Evolutionary conservation across 2,888 invertebrate species (phyloP).

Genomic region (Peribatodes rhomboidaria): DNA sequence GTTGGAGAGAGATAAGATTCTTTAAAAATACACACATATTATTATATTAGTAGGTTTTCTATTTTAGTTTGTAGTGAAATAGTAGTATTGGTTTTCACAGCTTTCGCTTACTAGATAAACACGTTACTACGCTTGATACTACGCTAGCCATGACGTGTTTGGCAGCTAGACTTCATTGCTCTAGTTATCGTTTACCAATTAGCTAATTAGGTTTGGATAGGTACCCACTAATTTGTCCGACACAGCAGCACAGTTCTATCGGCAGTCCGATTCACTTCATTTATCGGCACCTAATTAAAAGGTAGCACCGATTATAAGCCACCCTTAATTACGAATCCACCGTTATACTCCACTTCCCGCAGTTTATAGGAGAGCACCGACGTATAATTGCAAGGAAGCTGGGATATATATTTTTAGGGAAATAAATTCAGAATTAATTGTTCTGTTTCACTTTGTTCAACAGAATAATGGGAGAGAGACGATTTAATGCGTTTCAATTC

Average conservation of each 20-base stretch:
- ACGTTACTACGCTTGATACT: no score
- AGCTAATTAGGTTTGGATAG: no score
- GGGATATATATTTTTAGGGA: conserved; percentile 37
- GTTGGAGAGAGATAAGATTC: no score
- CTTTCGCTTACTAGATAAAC: no score
- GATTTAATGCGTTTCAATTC: conserved; percentile 35
- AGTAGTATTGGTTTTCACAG: no score
- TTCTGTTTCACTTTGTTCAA: conserved; percentile 39
- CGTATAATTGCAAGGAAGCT: conserved; percentile 36
- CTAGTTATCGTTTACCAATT: no score
- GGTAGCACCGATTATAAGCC: conserved; percentile 30
- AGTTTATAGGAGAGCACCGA: conserved; percentile 30
- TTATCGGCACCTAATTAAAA: conserved; percentile 32
- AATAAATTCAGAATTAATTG: conserved; percentile 39
- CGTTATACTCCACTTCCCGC: conserved; percentile 32
- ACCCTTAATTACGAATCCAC: conserved; percentile 30
- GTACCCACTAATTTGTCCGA: conserved; percentile 16
- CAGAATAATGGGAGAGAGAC: conserved; percentile 35
- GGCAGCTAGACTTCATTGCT: no score
- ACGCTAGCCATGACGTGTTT: no score
- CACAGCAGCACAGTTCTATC: not conserved
- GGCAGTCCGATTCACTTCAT: conserved; percentile 21
- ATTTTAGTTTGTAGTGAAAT: no score
- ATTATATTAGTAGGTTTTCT: no score
- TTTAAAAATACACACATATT: no score